Percentiles rank a stretch among this genome's conserved stretches.
phyloP scores from a whole-genome alignment of 2,888 invertebrate species.

The Galerucella pusilla region DNA sequence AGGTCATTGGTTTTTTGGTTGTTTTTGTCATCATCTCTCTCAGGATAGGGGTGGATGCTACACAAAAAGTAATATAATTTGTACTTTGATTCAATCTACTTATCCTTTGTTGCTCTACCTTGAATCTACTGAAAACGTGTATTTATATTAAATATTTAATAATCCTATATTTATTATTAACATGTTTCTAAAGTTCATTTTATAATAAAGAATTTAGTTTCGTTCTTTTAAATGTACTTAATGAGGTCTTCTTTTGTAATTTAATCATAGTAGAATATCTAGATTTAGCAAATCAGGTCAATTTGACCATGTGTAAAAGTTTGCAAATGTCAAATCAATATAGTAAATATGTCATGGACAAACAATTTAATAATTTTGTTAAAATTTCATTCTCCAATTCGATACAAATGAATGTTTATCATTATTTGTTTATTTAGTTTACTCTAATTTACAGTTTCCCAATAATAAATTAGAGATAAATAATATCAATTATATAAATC shows the following conservation, averaged over 20 bases:
- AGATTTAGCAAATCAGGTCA: slow-evolving; percentile 3
- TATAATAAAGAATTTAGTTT: not conserved
- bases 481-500: too few relatives aligned
- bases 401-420: too few relatives aligned
- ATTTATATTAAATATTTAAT: too few relatives aligned
- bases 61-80: not conserved
- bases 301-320: not conserved
- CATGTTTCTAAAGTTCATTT: not conserved
- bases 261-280: not conserved
- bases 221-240: too few relatives aligned
- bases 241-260: not conserved
- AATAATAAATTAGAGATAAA: too few relatives aligned
- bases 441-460: too few relatives aligned
- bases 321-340: slow-evolving; percentile 3
- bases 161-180: too few relatives aligned
- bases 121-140: not conserved
- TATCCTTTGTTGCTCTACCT: not conserved
- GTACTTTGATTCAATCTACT: not conserved
- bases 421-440: too few relatives aligned
- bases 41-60: not conserved
- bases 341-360: slow-evolving; percentile 9
- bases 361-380: not conserved
- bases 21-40: too few relatives aligned
- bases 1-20: not conserved
- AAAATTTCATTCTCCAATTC: too few relatives aligned